Evolutionary conservation across 2,113 vertebrate species (phyloP).

Genomic region (Halcyon senegalensis): DNA sequence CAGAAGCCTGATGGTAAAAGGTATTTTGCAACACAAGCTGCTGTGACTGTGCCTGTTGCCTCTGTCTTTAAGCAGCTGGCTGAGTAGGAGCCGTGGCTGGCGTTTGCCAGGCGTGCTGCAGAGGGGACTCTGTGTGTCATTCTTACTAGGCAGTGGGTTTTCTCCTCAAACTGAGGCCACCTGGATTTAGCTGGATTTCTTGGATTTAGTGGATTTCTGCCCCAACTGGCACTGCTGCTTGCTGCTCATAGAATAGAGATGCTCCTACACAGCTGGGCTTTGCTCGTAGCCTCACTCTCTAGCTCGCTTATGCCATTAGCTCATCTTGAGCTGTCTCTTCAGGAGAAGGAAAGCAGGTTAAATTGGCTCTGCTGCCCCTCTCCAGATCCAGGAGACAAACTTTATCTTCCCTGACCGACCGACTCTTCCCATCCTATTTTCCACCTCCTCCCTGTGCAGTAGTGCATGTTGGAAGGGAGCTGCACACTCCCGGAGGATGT

Average conservation of each 20-base stretch:
- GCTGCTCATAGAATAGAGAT: neutral
- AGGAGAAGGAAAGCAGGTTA: neutral
- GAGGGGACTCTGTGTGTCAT: neutral
- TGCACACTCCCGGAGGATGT: neutral
- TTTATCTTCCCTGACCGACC: accelerated
- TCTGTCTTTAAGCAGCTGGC: neutral
- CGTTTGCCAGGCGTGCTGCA: neutral
- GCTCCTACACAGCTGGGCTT: neutral
- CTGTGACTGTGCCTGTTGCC: neutral
- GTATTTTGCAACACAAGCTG: neutral
- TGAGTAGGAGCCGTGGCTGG: neutral
- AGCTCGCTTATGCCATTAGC: neutral
- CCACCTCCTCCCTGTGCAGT: accelerated
- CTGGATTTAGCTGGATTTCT: neutral
- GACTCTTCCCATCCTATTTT: neutral
- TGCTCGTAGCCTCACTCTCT: neutral
- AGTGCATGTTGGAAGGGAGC: neutral
- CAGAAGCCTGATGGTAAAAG: neutral
- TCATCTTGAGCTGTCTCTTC: neutral
- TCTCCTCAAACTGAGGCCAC: neutral
- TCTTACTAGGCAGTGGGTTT: neutral
- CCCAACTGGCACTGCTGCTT: neutral
- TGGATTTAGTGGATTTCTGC: neutral
- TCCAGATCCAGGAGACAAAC: neutral
- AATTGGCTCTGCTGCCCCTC: neutral